These are phyloP conservation scores for Lordiphosa fenestrarum DNA, from an alignment of 2,888 invertebrate genomes.

Conservation along the genomic window DNA sequence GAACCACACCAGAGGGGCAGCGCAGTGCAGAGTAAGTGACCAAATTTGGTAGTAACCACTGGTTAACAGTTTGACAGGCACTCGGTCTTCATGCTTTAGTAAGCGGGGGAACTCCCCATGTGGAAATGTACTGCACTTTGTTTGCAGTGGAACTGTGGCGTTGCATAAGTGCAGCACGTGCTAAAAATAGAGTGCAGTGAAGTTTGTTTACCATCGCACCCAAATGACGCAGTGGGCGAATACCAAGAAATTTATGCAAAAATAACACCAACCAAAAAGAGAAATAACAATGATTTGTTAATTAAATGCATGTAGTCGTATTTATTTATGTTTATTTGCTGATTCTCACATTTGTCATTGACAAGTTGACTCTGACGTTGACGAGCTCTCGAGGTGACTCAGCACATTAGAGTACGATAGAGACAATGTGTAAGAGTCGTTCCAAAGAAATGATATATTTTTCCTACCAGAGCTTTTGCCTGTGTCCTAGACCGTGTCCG, in stretches of 20 bases:
- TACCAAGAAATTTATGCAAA: constrained; percentile 46
- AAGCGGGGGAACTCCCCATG: constrained; percentile 25
- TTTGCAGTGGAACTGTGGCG: constrained; percentile 10
- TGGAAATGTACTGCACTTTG: constrained; percentile 38
- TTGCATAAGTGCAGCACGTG: constrained; percentile 47
- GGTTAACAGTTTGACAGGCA: constrained; percentile 18
- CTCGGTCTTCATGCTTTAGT: constrained; percentile 1
- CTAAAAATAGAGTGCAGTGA: constrained; percentile 31
- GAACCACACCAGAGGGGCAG: constrained; percentile 22
- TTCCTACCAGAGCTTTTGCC: too few species aligned
- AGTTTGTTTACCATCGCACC: not conserved
- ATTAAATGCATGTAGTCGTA: constrained; percentile 37
- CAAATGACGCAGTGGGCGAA: constrained; percentile 19
- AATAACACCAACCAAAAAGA: constrained; percentile 3
- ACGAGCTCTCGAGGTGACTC: not conserved
- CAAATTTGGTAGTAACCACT: constrained; percentile 35
- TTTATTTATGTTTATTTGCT: constrained; percentile 32
- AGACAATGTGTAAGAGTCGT: too few species aligned
- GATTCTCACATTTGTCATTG: constrained; percentile 8
- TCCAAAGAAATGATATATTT: too few species aligned
- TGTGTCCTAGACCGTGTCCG: too few species aligned
- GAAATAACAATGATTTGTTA: constrained; percentile 24
- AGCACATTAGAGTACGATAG: too few species aligned
- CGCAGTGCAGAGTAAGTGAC: constrained; percentile 18
- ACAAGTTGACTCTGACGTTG: constrained; percentile 4